These are phyloP conservation scores for Leucoraja erinaceus DNA, from an alignment of 2,113 vertebrate genomes.

Conservation along the genomic window DNA sequence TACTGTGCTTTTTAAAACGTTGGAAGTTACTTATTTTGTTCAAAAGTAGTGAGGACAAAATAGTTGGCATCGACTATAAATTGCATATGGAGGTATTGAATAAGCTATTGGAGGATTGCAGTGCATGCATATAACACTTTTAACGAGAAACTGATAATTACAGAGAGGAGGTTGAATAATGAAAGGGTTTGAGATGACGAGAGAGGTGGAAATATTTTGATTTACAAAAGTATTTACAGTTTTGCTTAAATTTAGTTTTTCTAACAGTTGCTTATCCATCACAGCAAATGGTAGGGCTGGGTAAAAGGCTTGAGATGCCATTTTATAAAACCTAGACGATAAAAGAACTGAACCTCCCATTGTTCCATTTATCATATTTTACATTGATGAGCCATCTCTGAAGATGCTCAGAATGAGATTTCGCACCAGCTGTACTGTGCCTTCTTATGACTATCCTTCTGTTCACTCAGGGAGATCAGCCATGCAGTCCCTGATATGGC, in stretches of 20 bases:
- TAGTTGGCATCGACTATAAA: not conserved
- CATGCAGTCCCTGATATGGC: constrained; percentile 83
- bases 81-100: not conserved
- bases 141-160: not conserved
- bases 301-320: not conserved
- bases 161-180: not conserved
- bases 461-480: constrained; percentile 72
- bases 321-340: not conserved
- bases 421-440: not conserved
- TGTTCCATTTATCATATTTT: constrained; percentile 43
- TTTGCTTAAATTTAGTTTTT: not conserved
- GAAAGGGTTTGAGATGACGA: not conserved
- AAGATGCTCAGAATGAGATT: not conserved
- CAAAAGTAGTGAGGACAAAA: not conserved
- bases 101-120: not conserved
- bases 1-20: not conserved
- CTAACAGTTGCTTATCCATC: not conserved
- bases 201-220: not conserved
- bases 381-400: not conserved
- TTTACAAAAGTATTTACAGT: not conserved
- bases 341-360: not conserved
- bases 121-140: not conserved
- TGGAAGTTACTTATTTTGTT: not conserved
- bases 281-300: not conserved
- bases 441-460: not conserved